Conservation (phyloP, 2,113 vertebrate species). For the Papio anubis region DNA sequence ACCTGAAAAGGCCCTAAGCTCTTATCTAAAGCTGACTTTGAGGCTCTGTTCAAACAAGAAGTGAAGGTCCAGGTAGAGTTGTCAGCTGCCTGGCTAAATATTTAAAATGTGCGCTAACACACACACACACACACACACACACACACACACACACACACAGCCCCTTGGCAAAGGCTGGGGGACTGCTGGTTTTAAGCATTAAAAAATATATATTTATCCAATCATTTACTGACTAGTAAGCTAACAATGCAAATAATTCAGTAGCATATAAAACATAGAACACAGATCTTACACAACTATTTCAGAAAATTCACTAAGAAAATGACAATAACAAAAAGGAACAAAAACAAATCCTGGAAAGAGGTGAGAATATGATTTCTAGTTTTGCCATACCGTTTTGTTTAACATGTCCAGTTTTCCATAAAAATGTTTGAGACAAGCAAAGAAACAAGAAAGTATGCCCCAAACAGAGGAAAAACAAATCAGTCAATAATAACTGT, state of each 20-base stretch:
- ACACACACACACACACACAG: accelerated
- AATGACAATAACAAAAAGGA: not conserved
- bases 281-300: not conserved
- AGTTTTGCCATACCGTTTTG: not conserved
- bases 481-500: not conserved
- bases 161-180: not conserved
- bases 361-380: not conserved
- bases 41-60: not conserved
- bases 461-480: not conserved
- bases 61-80: not conserved
- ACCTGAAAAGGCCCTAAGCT: not conserved
- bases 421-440: not conserved
- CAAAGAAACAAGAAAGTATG: not conserved
- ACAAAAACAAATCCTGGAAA: not conserved
- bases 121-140: not conserved
- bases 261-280: not conserved
- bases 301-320: conserved; percentile 8
- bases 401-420: not conserved
- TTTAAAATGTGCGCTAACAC: not conserved
- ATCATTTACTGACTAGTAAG: not conserved
- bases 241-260: not conserved
- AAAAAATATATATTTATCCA: not conserved
- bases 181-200: not conserved
- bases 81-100: not conserved
- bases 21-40: not conserved